Base-by-base conservation (phyloP, 1,140 invertebrate genomes). In the Melanaphis sacchari region DNA sequence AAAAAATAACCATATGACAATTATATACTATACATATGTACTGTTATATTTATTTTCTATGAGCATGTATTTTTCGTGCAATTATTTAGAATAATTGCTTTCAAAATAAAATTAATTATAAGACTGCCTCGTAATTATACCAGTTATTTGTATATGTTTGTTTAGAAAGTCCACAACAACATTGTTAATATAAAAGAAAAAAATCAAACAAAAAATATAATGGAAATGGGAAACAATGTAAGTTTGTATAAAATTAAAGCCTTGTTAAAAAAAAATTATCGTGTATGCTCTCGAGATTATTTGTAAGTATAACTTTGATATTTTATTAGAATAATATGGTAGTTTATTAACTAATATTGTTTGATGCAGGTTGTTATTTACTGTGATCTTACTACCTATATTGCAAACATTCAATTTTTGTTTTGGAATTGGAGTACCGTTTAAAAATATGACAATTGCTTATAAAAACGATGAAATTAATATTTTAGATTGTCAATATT, bases 401-500 rank as follows among this genome's bases (percentile, higher is more conserved):
- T 22, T 93, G 3, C 91, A 93, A 85, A 15, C 91, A 3, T 93
- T 93, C 18, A 93, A 93, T 41, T 82, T 93, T 41, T 54, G 91
- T 41, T 41, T 54, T 2, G 43, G 18, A 15, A 41, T 93, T 21
- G 91, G 91, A 31, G 36, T 84, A 9, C 18, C 84, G 9, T 93
- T 93, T 41, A 85, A 93, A 54, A 3, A n/a, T 11, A 93, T 93
- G 91, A 0, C 49, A 52, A 84, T 93, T 52, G 91, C 91, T 22
- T 22, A 40, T n/a, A 93, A 93, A 93, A 93, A 93, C 8, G 91
- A 93, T 5, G 91, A 93, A 26, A 40, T 38, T 22, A 93, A 82
- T 40, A 26, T 85, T 84, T 49, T 40, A 38, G 81, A 93, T 82
- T 93, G 91, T 38, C n/a, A 52, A 41, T 84, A 85, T 54, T 82